Evolutionary conservation across 2,888 invertebrate species (phyloP), one percentile per base, ranked within the genome.

Genomic region (Acleris laterana): DNA sequence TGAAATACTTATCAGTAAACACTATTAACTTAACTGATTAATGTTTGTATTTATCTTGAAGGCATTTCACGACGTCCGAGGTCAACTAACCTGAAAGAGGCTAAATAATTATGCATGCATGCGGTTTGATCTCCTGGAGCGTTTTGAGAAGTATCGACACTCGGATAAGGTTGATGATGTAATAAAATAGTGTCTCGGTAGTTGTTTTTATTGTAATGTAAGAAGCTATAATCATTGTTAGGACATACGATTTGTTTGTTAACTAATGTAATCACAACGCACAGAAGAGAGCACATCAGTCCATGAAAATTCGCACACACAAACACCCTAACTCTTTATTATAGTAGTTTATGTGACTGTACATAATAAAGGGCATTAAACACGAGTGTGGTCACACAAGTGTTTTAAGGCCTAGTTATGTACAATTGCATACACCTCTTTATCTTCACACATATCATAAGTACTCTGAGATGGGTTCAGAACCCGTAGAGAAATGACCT

Each of bases 301-400:
- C 65, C 65, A 65, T 65, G 60, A 55, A 65, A 56, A 61, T 9
- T 9, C 65, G 19, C 20, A 20, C 42, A 56, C 19, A 17, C 22
- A n/a, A 9, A 48, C 32, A 2, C 9, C 53, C 19, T 60, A 22
- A n/a, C 42, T 38, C 50, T 52, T 46, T 17, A 42, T 19, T 48
- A 46, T n/a, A n/a, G n/a, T n/a, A n/a, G n/a, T n/a, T n/a, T n/a
- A n/a, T n/a, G n/a, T n/a, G n/a, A n/a, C n/a, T n/a, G n/a, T n/a
- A n/a, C n/a, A n/a, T n/a, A n/a, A n/a, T n/a, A n/a, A n/a, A n/a
- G n/a, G n/a, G n/a, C n/a, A n/a, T n/a, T n/a, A n/a, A n/a, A n/a
- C n/a, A n/a, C n/a, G n/a, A n/a, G n/a, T n/a, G n/a, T n/a, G n/a
- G n/a, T n/a, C n/a, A n/a, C n/a, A n/a, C n/a, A n/a, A n/a, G n/a